Base-by-base conservation (phyloP, 2,113 vertebrate genomes). In the Strigops habroptila region DNA sequence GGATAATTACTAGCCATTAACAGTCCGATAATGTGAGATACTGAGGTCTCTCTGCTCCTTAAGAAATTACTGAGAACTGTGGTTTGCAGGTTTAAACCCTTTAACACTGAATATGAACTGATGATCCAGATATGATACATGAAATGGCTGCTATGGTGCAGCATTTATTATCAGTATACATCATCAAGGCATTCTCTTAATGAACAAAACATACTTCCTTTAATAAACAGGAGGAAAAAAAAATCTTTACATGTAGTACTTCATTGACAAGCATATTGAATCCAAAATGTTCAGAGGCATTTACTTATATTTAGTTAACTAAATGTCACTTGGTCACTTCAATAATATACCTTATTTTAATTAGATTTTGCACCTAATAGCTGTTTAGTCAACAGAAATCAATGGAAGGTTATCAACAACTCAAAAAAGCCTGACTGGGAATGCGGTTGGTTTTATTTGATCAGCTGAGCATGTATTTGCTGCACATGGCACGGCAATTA, bases 1-100 rank as follows among this genome's bases (percentile, higher is more conserved):
- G 62, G 62, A 51, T 96, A 88, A 96, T 95, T 83, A 71, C 90
- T 64, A n/a, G 71, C 43, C 91, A 75, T 96, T 96, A 94, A 77
- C 31, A 67, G 37, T 37, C 18, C 64, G 83, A 88, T 88, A 55
- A 64, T 30, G 39, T 89, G 91, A 95, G 74, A 44, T 79, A 69
- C 48, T 79, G 83, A 95, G 43, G 65, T 89, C 67, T 88, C 31
- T 88, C 60, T 1, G 12, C 28, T 90, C 49, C 63, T 53, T 63
- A 63, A 91, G 60, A 83, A 75, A 48, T 86, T 67, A 35, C 31
- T 65, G 30, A 82, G 33, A 87, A 67, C 41, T 51, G 80, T 74
- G 52, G 59, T 55, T 59, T 74, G 23, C 37, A 55, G 31, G 28
- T 83, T 75, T 71, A 76, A 91, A 82, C 76, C 53, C 71, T 91